Evolutionary conservation across 2,888 invertebrate genomes (phyloP).

Genomic region (Tenthredo notha): DNA sequence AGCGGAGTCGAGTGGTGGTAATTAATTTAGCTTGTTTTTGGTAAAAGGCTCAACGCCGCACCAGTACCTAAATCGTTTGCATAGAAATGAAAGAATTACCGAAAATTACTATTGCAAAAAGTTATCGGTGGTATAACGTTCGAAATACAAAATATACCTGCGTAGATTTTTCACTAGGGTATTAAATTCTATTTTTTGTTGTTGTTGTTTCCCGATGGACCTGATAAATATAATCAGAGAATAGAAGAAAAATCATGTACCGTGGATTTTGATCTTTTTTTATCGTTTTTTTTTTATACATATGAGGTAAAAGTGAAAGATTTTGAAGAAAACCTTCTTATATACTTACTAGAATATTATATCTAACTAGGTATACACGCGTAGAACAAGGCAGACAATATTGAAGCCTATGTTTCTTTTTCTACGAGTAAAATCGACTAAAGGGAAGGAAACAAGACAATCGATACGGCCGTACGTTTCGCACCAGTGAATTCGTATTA

Average conservation of each 20-base stretch:
- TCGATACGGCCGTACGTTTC: constrained; percentile 27
- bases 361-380: not conserved
- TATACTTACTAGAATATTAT: not conserved
- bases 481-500: constrained; percentile 32
- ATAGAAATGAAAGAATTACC: constrained; percentile 42
- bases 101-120: constrained; percentile 30
- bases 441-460: constrained; percentile 7
- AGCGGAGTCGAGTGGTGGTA: not conserved
- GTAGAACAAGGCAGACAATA: not conserved
- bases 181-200: not conserved
- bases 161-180: not conserved
- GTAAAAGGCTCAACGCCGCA: not conserved
- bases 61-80: constrained; percentile 16
- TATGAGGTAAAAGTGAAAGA: not conserved
- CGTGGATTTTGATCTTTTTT: too few species aligned
- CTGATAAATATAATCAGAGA: not conserved
- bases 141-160: not conserved
- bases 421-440: not conserved
- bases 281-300: not conserved
- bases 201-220: not conserved
- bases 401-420: not conserved
- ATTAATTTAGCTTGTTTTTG: constrained; percentile 5
- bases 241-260: too few species aligned
- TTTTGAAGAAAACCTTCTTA: too few species aligned
- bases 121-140: constrained; percentile 10